Evolutionary conservation across 2,113 vertebrate genomes (phyloP).

Genomic region (Ibidorhyncha struthersii): DNA sequence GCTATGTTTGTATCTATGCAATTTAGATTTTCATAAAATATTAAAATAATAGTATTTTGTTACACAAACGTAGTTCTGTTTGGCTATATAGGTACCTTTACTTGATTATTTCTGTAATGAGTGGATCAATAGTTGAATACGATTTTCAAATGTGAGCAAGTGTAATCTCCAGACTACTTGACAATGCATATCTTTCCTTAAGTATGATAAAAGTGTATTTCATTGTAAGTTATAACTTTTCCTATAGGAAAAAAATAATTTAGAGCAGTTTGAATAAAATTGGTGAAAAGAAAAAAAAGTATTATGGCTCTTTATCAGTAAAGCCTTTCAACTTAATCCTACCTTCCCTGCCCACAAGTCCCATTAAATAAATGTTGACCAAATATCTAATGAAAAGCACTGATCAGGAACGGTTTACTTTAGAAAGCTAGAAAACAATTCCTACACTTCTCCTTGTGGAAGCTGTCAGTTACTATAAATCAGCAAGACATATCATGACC

Average conservation of each 20-base stretch:
- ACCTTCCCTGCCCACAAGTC: neutral
- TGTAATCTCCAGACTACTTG: neutral
- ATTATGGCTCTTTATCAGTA: neutral
- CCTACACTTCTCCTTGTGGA: neutral
- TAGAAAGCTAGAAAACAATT: neutral
- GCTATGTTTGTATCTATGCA: neutral
- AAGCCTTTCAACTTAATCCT: neutral
- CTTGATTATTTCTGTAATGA: neutral
- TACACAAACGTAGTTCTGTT: neutral
- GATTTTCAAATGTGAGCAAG: neutral
- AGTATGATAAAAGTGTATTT: neutral
- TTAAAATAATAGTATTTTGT: neutral
- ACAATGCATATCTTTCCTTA: neutral
- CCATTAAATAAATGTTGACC: neutral
- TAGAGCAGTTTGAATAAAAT: neutral
- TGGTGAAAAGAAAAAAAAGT: no score
- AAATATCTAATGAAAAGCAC: neutral
- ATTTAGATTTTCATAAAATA: neutral
- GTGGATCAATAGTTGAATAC: neutral
- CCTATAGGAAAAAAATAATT: neutral
- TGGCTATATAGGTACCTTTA: neutral
- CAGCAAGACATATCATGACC: neutral
- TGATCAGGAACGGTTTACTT: neutral
- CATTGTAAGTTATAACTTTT: neutral
- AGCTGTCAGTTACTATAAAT: neutral